Base-by-base conservation (phyloP, 1,140 invertebrate species). In the Cryptotermes secundus region DNA sequence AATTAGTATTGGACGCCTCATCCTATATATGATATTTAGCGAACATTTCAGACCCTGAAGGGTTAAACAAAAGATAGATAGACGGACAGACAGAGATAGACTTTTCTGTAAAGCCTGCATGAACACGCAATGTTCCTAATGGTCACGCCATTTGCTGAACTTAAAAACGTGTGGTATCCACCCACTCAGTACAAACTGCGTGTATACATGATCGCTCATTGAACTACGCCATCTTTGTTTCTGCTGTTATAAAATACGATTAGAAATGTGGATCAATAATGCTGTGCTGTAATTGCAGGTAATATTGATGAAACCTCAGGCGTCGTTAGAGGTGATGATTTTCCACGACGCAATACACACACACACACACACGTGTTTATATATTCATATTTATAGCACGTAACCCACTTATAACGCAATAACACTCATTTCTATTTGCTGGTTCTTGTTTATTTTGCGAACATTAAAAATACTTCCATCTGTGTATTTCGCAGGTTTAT, bases 1-100 rank as follows among this genome's bases (percentile, higher is more conserved):
- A 82, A 49, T 82, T 82, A 82, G 81, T 82, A 82, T 82, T 34
- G 42, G 81, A 82, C 81, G 35, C 42, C 24, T n/a, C 59, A 10
- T 31, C 81, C 42, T 82, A 31, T 82, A 49, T 82, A 82, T 82
- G 38, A 49, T 49, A 49, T 82, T 72, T 82, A 82, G 81, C 81
- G 81, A 82, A 82, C 81, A 53, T 82, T 82, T 82, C 81, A 82
- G 81, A 31, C 24, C 81, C 81, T 82, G 81, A 22, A 45, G 81
- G 81, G 38, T 82, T 49, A 42, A 82, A 82, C 81, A 82, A 82
- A 82, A 82, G 81, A 82, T 31, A 45, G 81, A 82, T 31, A 45
- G 38, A 81, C 80, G 80, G 80, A 81, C 80, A 34, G 36, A 81
- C 80, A 42, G 19, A 81, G 79, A 36, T 34, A 80, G 80, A 72